These are phyloP conservation scores for Chrysopa pallens DNA, from an alignment of 1,140 invertebrate genomes.

Conservation along the genomic window DNA sequence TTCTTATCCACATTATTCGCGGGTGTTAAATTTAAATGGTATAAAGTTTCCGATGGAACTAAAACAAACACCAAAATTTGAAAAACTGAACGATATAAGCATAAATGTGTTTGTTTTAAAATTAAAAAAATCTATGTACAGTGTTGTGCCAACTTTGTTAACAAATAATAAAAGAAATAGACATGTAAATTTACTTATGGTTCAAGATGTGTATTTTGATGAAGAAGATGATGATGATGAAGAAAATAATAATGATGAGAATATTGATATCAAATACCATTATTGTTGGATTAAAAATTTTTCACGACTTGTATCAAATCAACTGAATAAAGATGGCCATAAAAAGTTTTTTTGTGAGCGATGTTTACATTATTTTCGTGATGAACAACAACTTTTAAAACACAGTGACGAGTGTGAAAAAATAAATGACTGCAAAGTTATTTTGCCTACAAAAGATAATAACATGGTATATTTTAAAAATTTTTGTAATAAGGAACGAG, in stretches of 20 bases:
- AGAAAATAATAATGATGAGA: conserved; percentile 3
- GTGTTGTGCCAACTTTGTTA: conserved; percentile 13
- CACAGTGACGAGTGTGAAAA: conserved; percentile 7
- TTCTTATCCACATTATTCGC: conserved; percentile 15
- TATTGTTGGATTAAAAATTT: conserved; percentile 19
- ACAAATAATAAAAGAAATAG: conserved; percentile 11
- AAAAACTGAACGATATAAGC: conserved; percentile 18
- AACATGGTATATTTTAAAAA: conserved; percentile 15
- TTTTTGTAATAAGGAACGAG: conserved; percentile 11
- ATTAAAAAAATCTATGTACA: conserved; percentile 6
- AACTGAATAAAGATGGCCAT: conserved; percentile 10
- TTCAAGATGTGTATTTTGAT: conserved; percentile 4
- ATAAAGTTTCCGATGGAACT: conserved; percentile 21
- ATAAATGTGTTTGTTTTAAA: conserved; percentile 15
- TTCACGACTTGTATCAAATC: conserved; percentile 13
- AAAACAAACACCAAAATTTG: conserved; percentile 18
- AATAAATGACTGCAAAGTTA: conserved; percentile 2
- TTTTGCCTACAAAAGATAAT: conserved; percentile 7
- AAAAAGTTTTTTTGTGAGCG: conserved; percentile 16
- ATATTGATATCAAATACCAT: conserved; percentile 7
- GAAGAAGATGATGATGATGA: neutral
- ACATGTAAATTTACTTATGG: conserved; percentile 15
- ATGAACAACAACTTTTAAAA: conserved; percentile 6
- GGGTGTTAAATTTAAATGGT: conserved; percentile 18
- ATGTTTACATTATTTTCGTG: conserved; percentile 16